A percentile compares a stretch with the other conserved stretches of the same genome.
Conservation (phyloP, 2,797 vertebrate genomes). For the Aphelocoma californica region DNA sequence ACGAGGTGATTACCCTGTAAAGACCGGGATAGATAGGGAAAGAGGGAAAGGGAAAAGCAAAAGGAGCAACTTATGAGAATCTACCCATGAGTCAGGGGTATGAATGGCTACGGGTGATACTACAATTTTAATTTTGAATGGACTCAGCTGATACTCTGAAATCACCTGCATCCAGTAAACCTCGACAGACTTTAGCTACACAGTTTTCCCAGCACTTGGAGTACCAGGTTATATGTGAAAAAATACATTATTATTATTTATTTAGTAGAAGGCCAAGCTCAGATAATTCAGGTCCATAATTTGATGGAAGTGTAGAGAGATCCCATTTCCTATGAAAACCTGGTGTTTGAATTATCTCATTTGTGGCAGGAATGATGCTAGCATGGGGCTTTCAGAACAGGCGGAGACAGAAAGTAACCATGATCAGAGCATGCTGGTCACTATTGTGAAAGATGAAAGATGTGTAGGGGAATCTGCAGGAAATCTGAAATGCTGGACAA, state of each 20-base stretch:
- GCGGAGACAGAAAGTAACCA: fast-evolving
- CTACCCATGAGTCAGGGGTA: fast-evolving
- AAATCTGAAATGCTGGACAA: not conserved
- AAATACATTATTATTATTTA: not conserved
- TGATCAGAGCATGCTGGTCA: fast-evolving
- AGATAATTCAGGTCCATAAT: not conserved
- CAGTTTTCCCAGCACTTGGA: not conserved
- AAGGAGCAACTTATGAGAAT: not conserved
- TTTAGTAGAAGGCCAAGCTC: not conserved
- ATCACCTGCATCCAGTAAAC: not conserved
- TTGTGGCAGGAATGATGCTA: not conserved
- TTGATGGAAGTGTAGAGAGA: not conserved
- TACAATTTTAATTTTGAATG: not conserved
- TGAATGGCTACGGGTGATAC: not conserved
- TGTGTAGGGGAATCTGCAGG: not conserved
- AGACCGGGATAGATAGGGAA: not conserved
- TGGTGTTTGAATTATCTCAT: not conserved
- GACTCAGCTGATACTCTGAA: not conserved
- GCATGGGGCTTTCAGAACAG: not conserved
- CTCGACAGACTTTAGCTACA: not conserved
- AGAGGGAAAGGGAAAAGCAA: not conserved
- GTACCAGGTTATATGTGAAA: not conserved
- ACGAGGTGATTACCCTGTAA: not conserved
- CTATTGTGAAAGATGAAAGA: not conserved
- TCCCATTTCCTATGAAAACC: not conserved